Conservation (phyloP, 1,140 invertebrate genomes). For the Protaetia brevitarsis region DNA sequence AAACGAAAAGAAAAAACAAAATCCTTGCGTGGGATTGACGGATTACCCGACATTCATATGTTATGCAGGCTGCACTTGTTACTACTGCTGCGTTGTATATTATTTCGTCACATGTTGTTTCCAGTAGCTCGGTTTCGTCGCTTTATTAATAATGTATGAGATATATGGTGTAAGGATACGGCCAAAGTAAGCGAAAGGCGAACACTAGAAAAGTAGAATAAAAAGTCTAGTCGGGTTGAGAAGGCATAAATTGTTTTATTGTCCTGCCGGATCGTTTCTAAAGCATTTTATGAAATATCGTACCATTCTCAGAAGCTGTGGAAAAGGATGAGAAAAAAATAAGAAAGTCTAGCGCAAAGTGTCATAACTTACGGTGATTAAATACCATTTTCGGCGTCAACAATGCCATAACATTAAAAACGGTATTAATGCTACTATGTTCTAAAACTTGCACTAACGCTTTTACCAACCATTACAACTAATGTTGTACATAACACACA, state of each 20-base stretch:
- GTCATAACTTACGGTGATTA: no score
- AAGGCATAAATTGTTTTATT: neutral
- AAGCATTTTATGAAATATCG: neutral
- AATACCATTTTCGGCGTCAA: no score
- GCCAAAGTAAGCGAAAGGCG: neutral
- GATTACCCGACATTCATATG: conserved; percentile 6
- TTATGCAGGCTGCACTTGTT: conserved; percentile 16
- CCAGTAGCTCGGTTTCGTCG: neutral
- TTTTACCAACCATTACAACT: no score
- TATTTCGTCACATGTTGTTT: neutral
- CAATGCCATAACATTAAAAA: no score
- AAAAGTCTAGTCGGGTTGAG: neutral
- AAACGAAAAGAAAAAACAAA: neutral
- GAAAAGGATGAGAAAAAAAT: no score
- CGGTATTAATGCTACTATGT: no score
- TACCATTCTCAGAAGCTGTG: neutral
- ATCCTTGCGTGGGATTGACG: neutral
- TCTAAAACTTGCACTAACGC: no score
- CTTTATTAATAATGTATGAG: conserved; percentile 18
- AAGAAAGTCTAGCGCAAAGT: no score
- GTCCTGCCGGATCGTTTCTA: neutral
- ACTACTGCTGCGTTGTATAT: conserved; percentile 2
- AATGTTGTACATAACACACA: no score
- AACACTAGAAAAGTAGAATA: neutral
- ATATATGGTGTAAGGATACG: no score